Evolutionary conservation across 1,140 invertebrate genomes (phyloP).

Genomic region (Zaprionus camerounensis): DNA sequence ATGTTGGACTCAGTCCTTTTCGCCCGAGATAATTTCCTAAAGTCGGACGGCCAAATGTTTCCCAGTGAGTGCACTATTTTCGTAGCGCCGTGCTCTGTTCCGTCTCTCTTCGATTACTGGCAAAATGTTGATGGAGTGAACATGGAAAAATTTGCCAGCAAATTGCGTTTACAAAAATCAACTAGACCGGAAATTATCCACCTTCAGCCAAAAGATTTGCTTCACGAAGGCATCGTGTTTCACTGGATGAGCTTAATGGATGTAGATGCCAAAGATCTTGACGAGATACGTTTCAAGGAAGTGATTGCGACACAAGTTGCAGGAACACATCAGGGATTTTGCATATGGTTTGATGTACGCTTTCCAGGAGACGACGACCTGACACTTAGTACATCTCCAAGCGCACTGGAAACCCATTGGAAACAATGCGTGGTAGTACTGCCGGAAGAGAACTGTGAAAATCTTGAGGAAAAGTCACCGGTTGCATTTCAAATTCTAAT

Average conservation of each 20-base stretch:
- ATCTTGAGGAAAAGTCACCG: slow-evolving; percentile 86
- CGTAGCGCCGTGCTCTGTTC: slow-evolving; percentile 89
- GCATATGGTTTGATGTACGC: slow-evolving; percentile 88
- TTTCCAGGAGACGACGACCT: slow-evolving; percentile 85
- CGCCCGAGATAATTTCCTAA: slow-evolving; percentile 96
- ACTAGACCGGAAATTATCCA: slow-evolving; percentile 86
- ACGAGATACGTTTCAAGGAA: slow-evolving; percentile 84
- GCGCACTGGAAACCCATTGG: slow-evolving; percentile 94
- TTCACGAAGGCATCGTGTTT: slow-evolving; percentile 86
- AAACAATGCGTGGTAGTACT: slow-evolving; percentile 97
- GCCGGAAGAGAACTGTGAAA: slow-evolving; percentile 85
- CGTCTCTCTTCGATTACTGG: slow-evolving; percentile 87
- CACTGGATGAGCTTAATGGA: slow-evolving; percentile 87
- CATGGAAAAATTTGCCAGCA: slow-evolving; percentile 85
- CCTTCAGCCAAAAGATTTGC: slow-evolving; percentile 85
- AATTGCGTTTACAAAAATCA: slow-evolving; percentile 85
- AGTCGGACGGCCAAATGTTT: slow-evolving; percentile 89
- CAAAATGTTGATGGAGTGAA: slow-evolving; percentile 86
- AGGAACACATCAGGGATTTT: slow-evolving; percentile 90
- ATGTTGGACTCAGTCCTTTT: slow-evolving; percentile 97
- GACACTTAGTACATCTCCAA: slow-evolving; percentile 90
- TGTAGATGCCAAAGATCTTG: slow-evolving; percentile 85
- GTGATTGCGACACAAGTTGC: slow-evolving; percentile 85
- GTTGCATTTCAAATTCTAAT: slow-evolving; percentile 89
- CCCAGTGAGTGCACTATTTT: slow-evolving; percentile 87